Percentiles rank a stretch among this genome's conserved stretches.
Conservation (phyloP, 2,113 vertebrate genomes). For the Sorex araneus region DNA sequence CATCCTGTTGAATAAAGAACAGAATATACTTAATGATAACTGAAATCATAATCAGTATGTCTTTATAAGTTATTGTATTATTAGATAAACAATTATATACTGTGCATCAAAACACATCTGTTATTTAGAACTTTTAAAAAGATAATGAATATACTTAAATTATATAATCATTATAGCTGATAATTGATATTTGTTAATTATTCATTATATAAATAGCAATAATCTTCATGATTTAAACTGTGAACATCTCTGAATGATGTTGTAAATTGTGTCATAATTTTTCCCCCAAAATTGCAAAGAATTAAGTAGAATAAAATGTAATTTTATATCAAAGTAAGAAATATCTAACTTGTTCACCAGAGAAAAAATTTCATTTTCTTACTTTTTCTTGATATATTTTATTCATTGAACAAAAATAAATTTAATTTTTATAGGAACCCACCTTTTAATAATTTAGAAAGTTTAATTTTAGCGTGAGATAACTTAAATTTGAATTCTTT, state of each 20-base stretch:
- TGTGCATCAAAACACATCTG: background rate
- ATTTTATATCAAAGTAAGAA: background rate
- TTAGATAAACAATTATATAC: background rate
- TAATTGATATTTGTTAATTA: background rate
- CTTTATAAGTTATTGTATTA: background rate
- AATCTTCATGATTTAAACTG: conserved; percentile 1
- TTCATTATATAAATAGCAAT: background rate
- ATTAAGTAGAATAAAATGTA: background rate
- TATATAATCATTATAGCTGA: background rate
- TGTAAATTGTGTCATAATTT: conserved; percentile 8
- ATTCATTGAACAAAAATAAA: background rate
- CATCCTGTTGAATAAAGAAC: conserved; percentile 90
- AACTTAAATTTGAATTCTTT: conserved; percentile 16
- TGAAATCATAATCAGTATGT: background rate
- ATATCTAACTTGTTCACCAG: background rate
- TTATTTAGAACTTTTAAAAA: background rate
- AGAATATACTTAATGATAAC: background rate
- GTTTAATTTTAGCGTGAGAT: background rate
- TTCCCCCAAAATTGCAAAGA: conserved; percentile 4
- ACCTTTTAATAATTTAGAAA: conserved; percentile 34
- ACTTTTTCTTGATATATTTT: conserved; percentile 25
- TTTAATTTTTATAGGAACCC: conserved; percentile 20
- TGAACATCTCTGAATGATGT: background rate
- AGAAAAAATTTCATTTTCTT: conserved; percentile 25
- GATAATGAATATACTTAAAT: conserved; percentile 8